Percentiles rank a stretch among this genome's conserved stretches.
These are phyloP conservation scores for Pinctada fucata DNA, from an alignment of 2,888 invertebrate species.

Conservation along the genomic window DNA sequence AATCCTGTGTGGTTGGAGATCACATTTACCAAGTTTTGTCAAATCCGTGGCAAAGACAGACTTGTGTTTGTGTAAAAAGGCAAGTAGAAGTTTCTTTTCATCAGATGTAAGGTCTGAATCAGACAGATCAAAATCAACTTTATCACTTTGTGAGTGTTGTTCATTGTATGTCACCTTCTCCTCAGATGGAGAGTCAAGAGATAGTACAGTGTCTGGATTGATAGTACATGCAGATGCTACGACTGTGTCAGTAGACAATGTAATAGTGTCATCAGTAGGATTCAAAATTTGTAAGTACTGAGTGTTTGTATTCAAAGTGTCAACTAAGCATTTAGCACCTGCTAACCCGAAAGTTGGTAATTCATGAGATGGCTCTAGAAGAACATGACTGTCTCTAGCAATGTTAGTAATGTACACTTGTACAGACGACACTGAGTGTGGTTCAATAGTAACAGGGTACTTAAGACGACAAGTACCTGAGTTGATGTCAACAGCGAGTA, in stretches of 20 bases:
- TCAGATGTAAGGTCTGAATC: too few species aligned
- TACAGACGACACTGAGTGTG: neutral
- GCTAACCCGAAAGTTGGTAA: slow-evolving; percentile 3
- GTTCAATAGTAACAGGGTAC: neutral
- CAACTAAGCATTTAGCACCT: slow-evolving; percentile 12
- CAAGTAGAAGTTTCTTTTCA: slow-evolving; percentile 6
- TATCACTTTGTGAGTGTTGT: too few species aligned
- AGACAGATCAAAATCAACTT: too few species aligned
- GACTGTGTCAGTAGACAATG: neutral
- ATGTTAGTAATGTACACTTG: neutral
- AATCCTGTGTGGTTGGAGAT: slow-evolving; percentile 37
- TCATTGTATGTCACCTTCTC: too few species aligned
- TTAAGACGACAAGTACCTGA: neutral
- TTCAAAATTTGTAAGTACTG: slow-evolving; percentile 6
- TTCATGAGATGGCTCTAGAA: neutral
- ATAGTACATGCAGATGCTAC: slow-evolving; percentile 9
- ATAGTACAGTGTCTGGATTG: neutral
- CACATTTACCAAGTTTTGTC: slow-evolving; percentile 11
- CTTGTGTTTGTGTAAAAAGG: slow-evolving; percentile 22
- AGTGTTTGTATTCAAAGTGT: neutral
- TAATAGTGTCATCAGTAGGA: neutral
- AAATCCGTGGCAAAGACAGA: slow-evolving; percentile 27
- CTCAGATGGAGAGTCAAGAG: slow-evolving; percentile 7
- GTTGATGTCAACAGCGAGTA: neutral
- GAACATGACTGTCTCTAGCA: neutral